Conservation (phyloP, 2,797 vertebrate genomes). For the Ctenosaura bakeri region DNA sequence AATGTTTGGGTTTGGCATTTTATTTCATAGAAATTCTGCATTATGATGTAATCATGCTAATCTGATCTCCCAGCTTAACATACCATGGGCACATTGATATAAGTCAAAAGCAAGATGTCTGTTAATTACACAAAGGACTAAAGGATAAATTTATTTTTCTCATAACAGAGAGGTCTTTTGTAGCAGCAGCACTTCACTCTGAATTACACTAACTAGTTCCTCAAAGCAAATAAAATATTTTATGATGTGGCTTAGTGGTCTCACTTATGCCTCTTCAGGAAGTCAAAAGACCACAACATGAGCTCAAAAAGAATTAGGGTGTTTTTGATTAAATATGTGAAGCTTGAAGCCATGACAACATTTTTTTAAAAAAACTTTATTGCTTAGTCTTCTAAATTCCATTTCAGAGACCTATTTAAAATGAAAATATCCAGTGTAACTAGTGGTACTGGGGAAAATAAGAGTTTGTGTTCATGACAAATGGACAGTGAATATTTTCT, state of each 20-base stretch:
- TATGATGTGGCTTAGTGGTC: conserved; percentile 65
- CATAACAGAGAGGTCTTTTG: neutral
- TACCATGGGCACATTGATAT: neutral
- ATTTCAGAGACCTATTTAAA: conserved; percentile 34
- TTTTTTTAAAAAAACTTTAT: conserved; percentile 49
- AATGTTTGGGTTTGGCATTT: neutral
- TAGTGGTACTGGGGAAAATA: conserved; percentile 30
- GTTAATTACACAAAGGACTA: conserved; percentile 18
- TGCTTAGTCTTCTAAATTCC: conserved; percentile 43
- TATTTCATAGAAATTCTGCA: neutral
- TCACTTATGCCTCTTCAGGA: conserved; percentile 65
- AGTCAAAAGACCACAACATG: conserved; percentile 63
- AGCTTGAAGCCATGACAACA: conserved; percentile 53
- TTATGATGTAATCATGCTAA: no score
- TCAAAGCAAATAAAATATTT: conserved; percentile 70
- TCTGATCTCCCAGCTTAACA: no score
- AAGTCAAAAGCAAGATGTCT: neutral
- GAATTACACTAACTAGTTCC: conserved; percentile 59
- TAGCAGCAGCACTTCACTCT: conserved; percentile 46
- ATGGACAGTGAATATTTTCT: conserved; percentile 26
- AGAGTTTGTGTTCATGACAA: neutral
- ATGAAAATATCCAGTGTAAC: conserved; percentile 28
- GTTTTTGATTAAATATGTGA: conserved; percentile 68
- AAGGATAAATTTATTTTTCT: conserved; percentile 26
- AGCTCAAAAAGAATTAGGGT: conserved; percentile 63